These are phyloP conservation scores for Ennomos fuscantarius DNA, from an alignment of 2,888 invertebrate species.

Conservation along the genomic window DNA sequence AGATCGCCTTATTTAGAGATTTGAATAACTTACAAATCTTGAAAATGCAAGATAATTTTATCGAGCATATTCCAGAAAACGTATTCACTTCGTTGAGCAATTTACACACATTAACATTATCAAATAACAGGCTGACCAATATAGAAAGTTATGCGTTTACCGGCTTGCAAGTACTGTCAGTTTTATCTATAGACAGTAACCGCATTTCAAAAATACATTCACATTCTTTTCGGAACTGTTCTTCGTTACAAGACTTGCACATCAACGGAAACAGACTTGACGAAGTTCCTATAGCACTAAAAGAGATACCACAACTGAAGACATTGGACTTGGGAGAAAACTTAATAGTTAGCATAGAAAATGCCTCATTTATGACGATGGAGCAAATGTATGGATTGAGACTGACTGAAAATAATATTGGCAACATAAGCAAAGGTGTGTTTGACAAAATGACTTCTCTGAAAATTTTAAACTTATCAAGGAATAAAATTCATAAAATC, in stretches of 20 bases:
- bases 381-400: conserved; percentile 92
- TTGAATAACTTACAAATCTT: conserved; percentile 92
- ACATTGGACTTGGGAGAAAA: conserved; percentile 95
- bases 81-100: conserved; percentile 91
- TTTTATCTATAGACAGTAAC: conserved; percentile 92
- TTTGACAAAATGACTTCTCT: conserved; percentile 91
- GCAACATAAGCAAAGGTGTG: conserved; percentile 91
- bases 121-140: conserved; percentile 91
- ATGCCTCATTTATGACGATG: conserved; percentile 92
- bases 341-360: conserved; percentile 90
- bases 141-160: conserved; percentile 91
- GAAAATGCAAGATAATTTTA: conserved; percentile 91
- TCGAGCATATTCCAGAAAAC: conserved; percentile 91
- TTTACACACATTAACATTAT: conserved; percentile 92
- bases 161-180: conserved; percentile 90
- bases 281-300: conserved; percentile 90
- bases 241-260: conserved; percentile 92
- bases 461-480: conserved; percentile 92
- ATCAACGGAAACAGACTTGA: conserved; percentile 92
- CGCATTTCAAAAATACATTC: conserved; percentile 90
- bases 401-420: conserved; percentile 93
- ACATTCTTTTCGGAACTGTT: conserved; percentile 91
- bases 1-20: conserved; percentile 91
- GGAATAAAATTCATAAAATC: conserved; percentile 92
- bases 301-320: conserved; percentile 90